Conservation (phyloP, 2,113 vertebrate species). For the Centropus unirufus region DNA sequence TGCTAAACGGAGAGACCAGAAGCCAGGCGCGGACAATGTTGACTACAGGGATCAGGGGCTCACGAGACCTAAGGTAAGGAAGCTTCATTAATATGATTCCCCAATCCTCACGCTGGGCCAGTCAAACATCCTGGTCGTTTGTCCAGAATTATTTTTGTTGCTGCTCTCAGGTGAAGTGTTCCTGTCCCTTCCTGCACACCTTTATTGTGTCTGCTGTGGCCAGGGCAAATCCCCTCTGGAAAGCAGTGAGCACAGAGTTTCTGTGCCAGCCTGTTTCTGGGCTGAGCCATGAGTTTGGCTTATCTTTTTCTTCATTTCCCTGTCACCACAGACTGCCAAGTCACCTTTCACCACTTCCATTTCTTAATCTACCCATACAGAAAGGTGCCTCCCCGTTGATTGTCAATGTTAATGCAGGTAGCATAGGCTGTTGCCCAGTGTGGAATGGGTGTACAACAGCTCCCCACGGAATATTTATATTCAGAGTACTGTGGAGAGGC, state of each 20-base stretch:
- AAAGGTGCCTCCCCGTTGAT: not conserved
- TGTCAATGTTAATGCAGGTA: not conserved
- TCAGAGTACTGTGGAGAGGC: not conserved
- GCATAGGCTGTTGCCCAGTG: not conserved
- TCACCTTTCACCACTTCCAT: not conserved
- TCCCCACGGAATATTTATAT: no score
- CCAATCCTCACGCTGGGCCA: rapidly evolving
- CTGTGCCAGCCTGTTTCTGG: not conserved
- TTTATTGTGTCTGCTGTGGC: rapidly evolving
- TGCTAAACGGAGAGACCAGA: slow-evolving; percentile 75
- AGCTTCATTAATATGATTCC: not conserved
- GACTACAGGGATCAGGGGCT: slow-evolving; percentile 93
- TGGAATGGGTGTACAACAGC: no score
- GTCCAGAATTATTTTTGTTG: not conserved
- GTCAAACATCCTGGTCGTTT: not conserved
- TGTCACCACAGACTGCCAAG: not conserved
- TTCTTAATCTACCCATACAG: not conserved
- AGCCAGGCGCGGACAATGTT: slow-evolving; percentile 70
- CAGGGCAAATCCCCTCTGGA: not conserved
- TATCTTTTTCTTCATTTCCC: not conserved
- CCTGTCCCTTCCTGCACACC: not conserved
- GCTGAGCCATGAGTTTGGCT: not conserved
- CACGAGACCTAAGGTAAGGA: slow-evolving; percentile 92
- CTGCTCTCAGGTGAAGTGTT: not conserved
- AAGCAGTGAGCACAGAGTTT: not conserved